These are phyloP conservation scores for Parazoanthus swiftii DNA, from an alignment of 92 coral and sea anemone genomes.

Conservation along the genomic window DNA sequence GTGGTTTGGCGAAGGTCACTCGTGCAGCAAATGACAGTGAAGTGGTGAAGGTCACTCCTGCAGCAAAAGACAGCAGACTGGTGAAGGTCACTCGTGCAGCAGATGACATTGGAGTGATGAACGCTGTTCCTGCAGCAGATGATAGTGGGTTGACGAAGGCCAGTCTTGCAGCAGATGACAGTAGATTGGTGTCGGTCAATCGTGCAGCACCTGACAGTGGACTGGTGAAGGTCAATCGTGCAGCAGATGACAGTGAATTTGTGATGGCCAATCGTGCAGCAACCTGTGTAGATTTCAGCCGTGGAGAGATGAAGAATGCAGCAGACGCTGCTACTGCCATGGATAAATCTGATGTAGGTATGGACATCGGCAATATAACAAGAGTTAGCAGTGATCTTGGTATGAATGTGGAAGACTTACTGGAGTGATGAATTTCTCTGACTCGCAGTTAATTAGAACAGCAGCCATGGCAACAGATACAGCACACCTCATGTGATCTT, in stretches of 20 bases:
- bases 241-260: too few relatives aligned
- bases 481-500: slow-evolving; percentile 6
- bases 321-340: too few relatives aligned
- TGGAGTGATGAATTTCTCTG: slow-evolving; percentile 75
- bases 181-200: too few relatives aligned
- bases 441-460: slow-evolving; percentile 70
- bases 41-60: background rate
- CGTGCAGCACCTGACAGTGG: too few relatives aligned
- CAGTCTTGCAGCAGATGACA: background rate
- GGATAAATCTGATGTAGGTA: too few relatives aligned
- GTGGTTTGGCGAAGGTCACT: background rate
- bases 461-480: slow-evolving; percentile 34
- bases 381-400: too few relatives aligned
- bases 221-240: too few relatives aligned
- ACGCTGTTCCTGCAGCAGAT: background rate
- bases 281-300: too few relatives aligned
- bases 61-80: background rate
- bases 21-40: too few relatives aligned
- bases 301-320: too few relatives aligned
- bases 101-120: background rate
- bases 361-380: too few relatives aligned
- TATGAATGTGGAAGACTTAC: slow-evolving; percentile 14
- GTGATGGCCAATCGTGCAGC: too few relatives aligned
- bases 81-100: background rate
- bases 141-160: background rate